Evolutionary conservation across 2,113 vertebrate genomes (phyloP).

Genomic region (Capreolus pygargus): DNA sequence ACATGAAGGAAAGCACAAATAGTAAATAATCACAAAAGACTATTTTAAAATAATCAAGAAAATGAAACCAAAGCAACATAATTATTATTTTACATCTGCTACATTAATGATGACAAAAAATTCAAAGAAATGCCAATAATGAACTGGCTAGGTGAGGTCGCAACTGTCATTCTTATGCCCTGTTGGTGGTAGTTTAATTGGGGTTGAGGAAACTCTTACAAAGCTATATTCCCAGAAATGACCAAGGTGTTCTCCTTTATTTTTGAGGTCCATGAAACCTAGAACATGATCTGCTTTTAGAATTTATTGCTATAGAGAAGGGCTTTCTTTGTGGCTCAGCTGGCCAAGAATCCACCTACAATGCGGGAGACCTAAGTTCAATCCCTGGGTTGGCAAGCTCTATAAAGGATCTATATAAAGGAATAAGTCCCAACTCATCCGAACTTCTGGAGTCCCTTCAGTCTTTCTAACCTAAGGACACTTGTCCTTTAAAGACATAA

Average conservation of each 20-base stretch:
- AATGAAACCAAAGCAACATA: not conserved
- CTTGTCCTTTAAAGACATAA: not conserved
- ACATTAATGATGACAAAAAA: not conserved
- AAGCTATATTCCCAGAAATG: not conserved
- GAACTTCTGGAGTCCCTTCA: not conserved
- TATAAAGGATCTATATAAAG: not conserved
- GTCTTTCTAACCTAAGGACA: not conserved
- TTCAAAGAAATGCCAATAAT: not conserved
- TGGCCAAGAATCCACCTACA: not conserved
- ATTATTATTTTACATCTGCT: not conserved
- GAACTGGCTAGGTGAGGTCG: too few relatives aligned
- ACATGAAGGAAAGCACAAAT: not conserved
- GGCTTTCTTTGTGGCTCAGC: not conserved
- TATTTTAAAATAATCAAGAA: not conserved
- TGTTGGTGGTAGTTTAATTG: not conserved
- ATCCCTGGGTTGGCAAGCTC: not conserved
- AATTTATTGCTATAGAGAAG: not conserved
- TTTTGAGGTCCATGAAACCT: not conserved
- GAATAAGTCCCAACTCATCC: not conserved
- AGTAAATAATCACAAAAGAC: not conserved
- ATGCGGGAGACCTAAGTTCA: not conserved
- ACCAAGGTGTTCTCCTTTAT: not conserved
- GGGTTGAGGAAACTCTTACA: not conserved
- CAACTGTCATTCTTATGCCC: fast-evolving
- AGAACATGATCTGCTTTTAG: not conserved